phyloP scores from a whole-genome alignment of 2,797 vertebrate species.

The Bufotes viridis region DNA sequence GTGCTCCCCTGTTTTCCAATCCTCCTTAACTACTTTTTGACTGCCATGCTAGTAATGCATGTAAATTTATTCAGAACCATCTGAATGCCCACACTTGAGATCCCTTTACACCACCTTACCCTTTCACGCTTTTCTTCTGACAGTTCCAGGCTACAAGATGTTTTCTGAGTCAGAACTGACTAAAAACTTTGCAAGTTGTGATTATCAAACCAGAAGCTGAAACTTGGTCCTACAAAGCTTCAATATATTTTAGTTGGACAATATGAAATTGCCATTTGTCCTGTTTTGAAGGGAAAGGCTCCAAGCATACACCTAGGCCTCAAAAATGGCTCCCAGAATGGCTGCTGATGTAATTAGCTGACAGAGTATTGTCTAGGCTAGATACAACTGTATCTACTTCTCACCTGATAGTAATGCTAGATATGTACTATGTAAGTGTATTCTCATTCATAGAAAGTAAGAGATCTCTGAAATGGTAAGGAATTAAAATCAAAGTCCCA shows the following conservation, averaged over 20 bases:
- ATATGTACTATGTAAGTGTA: too few relatives aligned
- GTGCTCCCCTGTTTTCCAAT: background rate
- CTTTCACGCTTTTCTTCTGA: slow-evolving; percentile 25
- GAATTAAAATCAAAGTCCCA: too few relatives aligned
- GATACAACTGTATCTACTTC: too few relatives aligned
- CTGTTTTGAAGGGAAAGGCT: too few relatives aligned
- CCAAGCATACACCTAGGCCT: too few relatives aligned
- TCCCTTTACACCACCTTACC: slow-evolving; percentile 21
- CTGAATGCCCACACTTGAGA: background rate
- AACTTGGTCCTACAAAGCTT: background rate
- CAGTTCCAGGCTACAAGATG: slow-evolving; percentile 20
- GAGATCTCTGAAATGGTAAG: too few relatives aligned
- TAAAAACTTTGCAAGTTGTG: background rate
- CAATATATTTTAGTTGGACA: background rate
- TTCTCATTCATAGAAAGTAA: too few relatives aligned
- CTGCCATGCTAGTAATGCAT: slow-evolving; percentile 21
- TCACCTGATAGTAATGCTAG: too few relatives aligned
- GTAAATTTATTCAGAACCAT: slow-evolving; percentile 28
- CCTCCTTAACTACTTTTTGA: background rate
- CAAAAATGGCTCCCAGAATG: too few relatives aligned
- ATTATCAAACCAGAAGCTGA: background rate
- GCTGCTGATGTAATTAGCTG: too few relatives aligned
- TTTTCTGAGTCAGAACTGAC: background rate
- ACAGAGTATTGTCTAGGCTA: too few relatives aligned
- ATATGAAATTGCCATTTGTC: too few relatives aligned